A percentile compares a stretch with the other conserved stretches of the same genome.
Conservation (phyloP, 2,113 vertebrate genomes). For the Ochotona curzoniae region DNA sequence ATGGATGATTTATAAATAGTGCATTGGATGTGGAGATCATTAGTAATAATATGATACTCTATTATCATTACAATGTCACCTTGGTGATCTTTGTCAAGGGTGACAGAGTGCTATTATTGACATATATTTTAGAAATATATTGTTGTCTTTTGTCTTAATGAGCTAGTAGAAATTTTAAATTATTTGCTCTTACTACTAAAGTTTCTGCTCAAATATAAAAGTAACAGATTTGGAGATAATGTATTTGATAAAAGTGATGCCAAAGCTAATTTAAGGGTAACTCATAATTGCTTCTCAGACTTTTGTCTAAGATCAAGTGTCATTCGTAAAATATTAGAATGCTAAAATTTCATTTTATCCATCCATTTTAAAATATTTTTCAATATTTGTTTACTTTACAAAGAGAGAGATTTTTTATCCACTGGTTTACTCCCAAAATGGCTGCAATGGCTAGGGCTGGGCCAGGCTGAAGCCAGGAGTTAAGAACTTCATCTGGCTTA, state of each 20-base stretch:
- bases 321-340: slow-evolving; percentile 68
- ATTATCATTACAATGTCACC: slow-evolving; percentile 70
- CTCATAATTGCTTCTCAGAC: too few species aligned
- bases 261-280: too few species aligned
- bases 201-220: slow-evolving; percentile 66
- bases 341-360: slow-evolving; percentile 51
- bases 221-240: slow-evolving; percentile 68
- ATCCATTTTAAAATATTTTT: slow-evolving; percentile 36
- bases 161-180: slow-evolving; percentile 52
- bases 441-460: too few species aligned
- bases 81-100: slow-evolving; percentile 73
- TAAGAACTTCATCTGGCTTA: too few species aligned
- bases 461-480: too few species aligned
- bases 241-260: slow-evolving; percentile 62
- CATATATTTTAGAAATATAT: slow-evolving; percentile 62
- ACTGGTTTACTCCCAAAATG: too few species aligned
- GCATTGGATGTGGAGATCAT: slow-evolving; percentile 72
- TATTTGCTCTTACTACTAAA: slow-evolving; percentile 68
- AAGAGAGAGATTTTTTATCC: too few species aligned
- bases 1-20: slow-evolving; percentile 72
- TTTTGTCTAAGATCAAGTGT: slow-evolving; percentile 77
- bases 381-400: too few species aligned
- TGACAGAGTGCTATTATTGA: slow-evolving; percentile 74
- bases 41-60: slow-evolving; percentile 69
- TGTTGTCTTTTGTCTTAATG: slow-evolving; percentile 79